Evolutionary conservation across 2,797 vertebrate species (phyloP), one percentile per base, ranked within the genome.

Genomic region (Merluccius polli): DNA sequence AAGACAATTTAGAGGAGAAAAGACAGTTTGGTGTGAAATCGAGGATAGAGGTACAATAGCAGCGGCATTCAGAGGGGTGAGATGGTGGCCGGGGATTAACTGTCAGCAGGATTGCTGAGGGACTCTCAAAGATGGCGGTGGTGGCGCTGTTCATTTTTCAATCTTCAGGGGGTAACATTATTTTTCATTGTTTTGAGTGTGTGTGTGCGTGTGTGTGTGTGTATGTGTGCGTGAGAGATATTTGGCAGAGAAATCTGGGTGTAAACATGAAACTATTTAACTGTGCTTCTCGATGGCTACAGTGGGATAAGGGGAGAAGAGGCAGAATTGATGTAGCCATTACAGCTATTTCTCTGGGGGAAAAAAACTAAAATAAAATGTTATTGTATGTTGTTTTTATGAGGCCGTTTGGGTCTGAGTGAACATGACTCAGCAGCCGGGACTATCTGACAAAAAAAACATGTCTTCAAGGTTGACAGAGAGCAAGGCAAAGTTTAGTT

Each of bases 361-460:
- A 8, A 21, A 4, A 9, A 59, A 59, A n/a, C n/a, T 8, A 59
- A 16, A n/a, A 65, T 27, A 77, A 76, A 75, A 77, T 80, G 73
- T 48, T 79, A 69, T 73, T 76, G 70, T 82, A 73, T 76, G 70
- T 82, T 68, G 16, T 76, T 84, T 82, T 84, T 78, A 81, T 74
- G 77, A 78, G 77, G 52, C 75, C 77, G 77, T 83, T 65, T 78
- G 24, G 11, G 11, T 78, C 71, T 74, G 70, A 76, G 69, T 3
- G 27, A 71, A 48, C 16, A 48, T 71, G 70, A 77, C 36, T 11
- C 29, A 41, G 70, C n/a, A 77, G 75, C 52, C 36, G 31, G 76
- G 75, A 29, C 36, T 41, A 65, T 41, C 33, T 9, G 7, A 77
- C 67, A 82, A 41, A 16, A 76, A 52, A 24, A 18, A 18, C 18